Evolutionary conservation across 1,140 invertebrate species (phyloP).

Genomic region (Drosophila pseudoobscura): DNA sequence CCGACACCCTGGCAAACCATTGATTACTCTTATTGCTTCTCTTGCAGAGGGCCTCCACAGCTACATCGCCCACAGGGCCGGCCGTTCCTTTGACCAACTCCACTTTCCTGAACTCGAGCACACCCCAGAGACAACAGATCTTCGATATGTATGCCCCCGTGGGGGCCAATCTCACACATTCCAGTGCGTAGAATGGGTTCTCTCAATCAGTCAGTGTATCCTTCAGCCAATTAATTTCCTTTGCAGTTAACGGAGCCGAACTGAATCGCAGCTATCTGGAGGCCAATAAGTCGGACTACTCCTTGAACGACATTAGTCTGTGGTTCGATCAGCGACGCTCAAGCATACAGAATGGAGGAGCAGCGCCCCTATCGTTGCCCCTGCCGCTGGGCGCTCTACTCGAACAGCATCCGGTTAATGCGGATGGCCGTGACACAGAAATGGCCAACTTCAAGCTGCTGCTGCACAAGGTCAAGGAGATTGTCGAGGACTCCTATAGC

Average conservation of each 20-base stretch:
- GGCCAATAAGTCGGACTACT: conserved; percentile 81
- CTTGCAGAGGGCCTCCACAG: conserved; percentile 18
- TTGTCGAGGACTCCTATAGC: conserved; percentile 81
- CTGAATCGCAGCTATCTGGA: conserved; percentile 80
- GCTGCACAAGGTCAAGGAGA: conserved; percentile 79
- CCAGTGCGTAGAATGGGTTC: conserved; percentile 49
- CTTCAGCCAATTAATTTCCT: background rate
- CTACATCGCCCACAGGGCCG: background rate
- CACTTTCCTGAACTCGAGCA: conserved; percentile 64
- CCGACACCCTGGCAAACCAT: too few relatives aligned
- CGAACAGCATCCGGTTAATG: conserved; percentile 33
- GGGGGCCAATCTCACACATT: conserved; percentile 73
- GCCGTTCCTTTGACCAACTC: conserved; percentile 53
- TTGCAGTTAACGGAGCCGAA: conserved; percentile 77
- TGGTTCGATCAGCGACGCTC: conserved; percentile 75
- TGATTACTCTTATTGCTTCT: too few relatives aligned
- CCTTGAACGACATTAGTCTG: conserved; percentile 72
- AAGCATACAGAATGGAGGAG: conserved; percentile 26
- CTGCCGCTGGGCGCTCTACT: conserved; percentile 52
- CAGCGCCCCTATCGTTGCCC: conserved; percentile 20
- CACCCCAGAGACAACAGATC: conserved; percentile 48
- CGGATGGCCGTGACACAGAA: conserved; percentile 61
- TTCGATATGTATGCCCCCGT: conserved; percentile 64
- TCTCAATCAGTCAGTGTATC: background rate
- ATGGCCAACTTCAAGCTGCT: conserved; percentile 77